A percentile compares a stretch with the other conserved stretches of the same genome.
Evolutionary conservation across 2,113 vertebrate species (phyloP).

Genomic region (Campylomormyrus tamandua): DNA sequence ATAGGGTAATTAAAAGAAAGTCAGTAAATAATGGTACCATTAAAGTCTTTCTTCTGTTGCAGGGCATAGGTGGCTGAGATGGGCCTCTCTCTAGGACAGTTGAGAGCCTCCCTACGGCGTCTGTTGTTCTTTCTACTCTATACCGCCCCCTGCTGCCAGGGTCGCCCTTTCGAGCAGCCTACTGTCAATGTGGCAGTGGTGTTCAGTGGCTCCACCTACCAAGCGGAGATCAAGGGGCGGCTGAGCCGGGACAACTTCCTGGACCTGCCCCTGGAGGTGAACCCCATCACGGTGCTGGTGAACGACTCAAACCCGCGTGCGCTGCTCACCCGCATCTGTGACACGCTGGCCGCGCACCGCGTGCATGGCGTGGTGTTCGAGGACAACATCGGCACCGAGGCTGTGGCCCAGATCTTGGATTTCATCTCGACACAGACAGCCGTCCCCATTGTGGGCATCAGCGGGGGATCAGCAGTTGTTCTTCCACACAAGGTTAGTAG

Average conservation of each 20-base stretch:
- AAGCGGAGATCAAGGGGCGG: slow-evolving; percentile 71
- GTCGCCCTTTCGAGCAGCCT: slow-evolving; percentile 57
- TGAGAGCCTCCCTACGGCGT: slow-evolving; percentile 42
- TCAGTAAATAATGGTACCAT: neutral
- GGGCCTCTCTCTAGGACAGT: slow-evolving; percentile 46
- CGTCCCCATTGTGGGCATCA: slow-evolving; percentile 90
- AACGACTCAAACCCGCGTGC: slow-evolving; percentile 91
- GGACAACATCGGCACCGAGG: slow-evolving; percentile 81
- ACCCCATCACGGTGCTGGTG: slow-evolving; percentile 79
- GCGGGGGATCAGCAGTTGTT: slow-evolving; percentile 87
- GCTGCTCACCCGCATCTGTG: slow-evolving; percentile 81
- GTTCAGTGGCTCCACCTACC: slow-evolving; percentile 78
- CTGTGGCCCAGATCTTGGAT: slow-evolving; percentile 91
- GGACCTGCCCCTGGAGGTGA: slow-evolving; percentile 86
- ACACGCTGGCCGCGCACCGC: slow-evolving; percentile 72
- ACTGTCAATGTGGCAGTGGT: slow-evolving; percentile 73
- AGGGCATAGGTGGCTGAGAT: slow-evolving; percentile 63
- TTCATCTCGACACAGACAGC: slow-evolving; percentile 89
- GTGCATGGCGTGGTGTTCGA: slow-evolving; percentile 91
- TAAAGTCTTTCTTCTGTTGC: slow-evolving; percentile 17
- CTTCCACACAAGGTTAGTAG: slow-evolving; percentile 82
- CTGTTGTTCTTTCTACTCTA: slow-evolving; percentile 50
- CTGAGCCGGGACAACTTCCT: slow-evolving; percentile 85
- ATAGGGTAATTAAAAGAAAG: neutral
- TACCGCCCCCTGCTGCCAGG: slow-evolving; percentile 36